phyloP scores from a whole-genome alignment of 1,140 invertebrate species.

The Apocrypta bakeri region DNA sequence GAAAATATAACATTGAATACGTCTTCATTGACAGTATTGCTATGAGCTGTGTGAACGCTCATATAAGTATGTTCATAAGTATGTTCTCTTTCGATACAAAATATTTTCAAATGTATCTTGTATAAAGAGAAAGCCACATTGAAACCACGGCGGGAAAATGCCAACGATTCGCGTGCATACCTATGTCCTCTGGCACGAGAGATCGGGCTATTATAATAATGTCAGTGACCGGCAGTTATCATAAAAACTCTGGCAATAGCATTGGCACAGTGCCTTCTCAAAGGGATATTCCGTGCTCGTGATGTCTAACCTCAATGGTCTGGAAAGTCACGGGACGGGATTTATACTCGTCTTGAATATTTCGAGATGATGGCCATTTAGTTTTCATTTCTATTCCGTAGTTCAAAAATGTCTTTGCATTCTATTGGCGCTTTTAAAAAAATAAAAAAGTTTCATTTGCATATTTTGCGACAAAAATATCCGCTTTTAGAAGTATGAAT shows the following conservation, averaged over 20 bases:
- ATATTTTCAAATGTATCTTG: too few species aligned
- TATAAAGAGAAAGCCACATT: background rate
- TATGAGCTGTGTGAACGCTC: too few species aligned
- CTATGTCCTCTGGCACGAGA: background rate
- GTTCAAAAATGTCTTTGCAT: background rate
- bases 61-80: too few species aligned
- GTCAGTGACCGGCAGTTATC: background rate
- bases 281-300: background rate
- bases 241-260: background rate
- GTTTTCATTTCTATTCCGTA: background rate
- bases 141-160: background rate
- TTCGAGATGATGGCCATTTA: background rate
- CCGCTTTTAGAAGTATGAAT: too few species aligned
- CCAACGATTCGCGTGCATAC: background rate
- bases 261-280: background rate
- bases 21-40: too few species aligned
- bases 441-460: too few species aligned
- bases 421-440: background rate
- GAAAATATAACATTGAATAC: too few species aligned
- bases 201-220: background rate
- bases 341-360: background rate
- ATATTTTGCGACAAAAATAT: too few species aligned
- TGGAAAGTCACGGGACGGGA: background rate
- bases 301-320: background rate
- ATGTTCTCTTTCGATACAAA: too few species aligned